Base-by-base conservation (phyloP, 2,888 invertebrate genomes). In the Therioaphis trifolii region DNA sequence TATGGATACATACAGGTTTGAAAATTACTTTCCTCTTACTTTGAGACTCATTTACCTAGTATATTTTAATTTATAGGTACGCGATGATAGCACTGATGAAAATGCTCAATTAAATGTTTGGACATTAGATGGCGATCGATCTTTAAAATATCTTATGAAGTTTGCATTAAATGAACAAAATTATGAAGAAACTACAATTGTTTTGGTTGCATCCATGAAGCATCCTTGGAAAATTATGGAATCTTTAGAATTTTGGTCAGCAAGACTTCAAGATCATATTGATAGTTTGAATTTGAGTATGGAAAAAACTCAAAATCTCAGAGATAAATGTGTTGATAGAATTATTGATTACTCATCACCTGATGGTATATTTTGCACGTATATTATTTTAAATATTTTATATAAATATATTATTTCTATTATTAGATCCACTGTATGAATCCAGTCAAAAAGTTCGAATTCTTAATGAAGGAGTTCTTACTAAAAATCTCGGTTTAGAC, bases 91-190 rank as follows among this genome's bases (percentile, higher is more conserved):
- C n/a, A 82, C 72, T 40, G 84, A 69, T 76, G 82, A 82, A 72
- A 82, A 82, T 63, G 63, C 87, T 3, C 84, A 97, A 87, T 91
- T 98, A 88, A 95, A 97, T 88, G 97, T 98, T 86, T 99, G 98
- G 97, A 95, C 98, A 84, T 90, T 99, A 88, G 98, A 99, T 88
- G 98, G 98, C 18, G 98, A 99, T 90, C 94, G 95, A 88, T 94
- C 95, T 85, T 97, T 98, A 89, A 93, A 94, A 85, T 95, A 97
- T 89, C 92, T 99, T 85, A 91, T 99, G 87, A 94, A 94, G 89
- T 99, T 94, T 90, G 97, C 97, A 55, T 91, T 99, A 86, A 96
- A 93, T 86, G 94, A 95, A 89, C 94, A 95, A 87, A 95, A 94
- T 87, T 96, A 97, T 91, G 94, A 95, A 86, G 94, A 98, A 89